A percentile compares a stretch with the other conserved stretches of the same genome.
These are phyloP conservation scores for Sitta carolinensis DNA, from an alignment of 2,797 vertebrate species.

Conservation along the genomic window DNA sequence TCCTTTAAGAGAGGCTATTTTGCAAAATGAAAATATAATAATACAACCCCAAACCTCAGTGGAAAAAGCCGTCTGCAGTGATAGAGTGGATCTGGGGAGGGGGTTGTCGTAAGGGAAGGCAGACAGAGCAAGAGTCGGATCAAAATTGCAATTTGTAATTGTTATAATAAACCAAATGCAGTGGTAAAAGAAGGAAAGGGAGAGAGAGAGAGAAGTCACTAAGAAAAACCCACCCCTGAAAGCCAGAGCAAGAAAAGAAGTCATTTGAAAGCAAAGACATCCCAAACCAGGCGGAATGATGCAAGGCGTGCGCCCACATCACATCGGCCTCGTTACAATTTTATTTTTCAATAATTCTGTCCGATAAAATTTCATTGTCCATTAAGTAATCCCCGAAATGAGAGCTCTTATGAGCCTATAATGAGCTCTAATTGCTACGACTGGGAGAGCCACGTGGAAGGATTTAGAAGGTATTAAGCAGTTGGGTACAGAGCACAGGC, in stretches of 20 bases:
- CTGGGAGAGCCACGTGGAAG: slow-evolving; percentile 99
- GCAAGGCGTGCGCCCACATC: slow-evolving; percentile 82
- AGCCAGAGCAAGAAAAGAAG: slow-evolving; percentile 51
- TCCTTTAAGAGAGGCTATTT: background rate
- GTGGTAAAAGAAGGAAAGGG: slow-evolving; percentile 49
- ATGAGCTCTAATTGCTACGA: slow-evolving; percentile 99
- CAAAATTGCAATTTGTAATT: slow-evolving; percentile 85
- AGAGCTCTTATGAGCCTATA: slow-evolving; percentile 99
- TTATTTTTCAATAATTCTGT: slow-evolving; percentile 96
- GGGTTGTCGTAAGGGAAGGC: background rate
- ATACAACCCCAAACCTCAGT: background rate
- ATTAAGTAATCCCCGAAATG: slow-evolving; percentile 98
- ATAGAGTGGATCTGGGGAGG: background rate
- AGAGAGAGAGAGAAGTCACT: background rate
- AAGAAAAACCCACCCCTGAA: background rate
- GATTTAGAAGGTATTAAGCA: slow-evolving; percentile 98
- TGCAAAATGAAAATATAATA: background rate
- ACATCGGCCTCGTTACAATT: slow-evolving; percentile 83
- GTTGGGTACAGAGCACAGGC: slow-evolving; percentile 95
- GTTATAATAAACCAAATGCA: slow-evolving; percentile 84
- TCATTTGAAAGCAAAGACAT: slow-evolving; percentile 63
- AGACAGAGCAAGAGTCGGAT: slow-evolving; percentile 67
- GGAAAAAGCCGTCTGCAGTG: background rate
- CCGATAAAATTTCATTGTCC: slow-evolving; percentile 97
- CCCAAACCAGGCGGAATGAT: slow-evolving; percentile 85